Evolutionary conservation across 2,888 invertebrate genomes (phyloP), one percentile per base, ranked within the genome.

Genomic region (Clunio marinus): DNA sequence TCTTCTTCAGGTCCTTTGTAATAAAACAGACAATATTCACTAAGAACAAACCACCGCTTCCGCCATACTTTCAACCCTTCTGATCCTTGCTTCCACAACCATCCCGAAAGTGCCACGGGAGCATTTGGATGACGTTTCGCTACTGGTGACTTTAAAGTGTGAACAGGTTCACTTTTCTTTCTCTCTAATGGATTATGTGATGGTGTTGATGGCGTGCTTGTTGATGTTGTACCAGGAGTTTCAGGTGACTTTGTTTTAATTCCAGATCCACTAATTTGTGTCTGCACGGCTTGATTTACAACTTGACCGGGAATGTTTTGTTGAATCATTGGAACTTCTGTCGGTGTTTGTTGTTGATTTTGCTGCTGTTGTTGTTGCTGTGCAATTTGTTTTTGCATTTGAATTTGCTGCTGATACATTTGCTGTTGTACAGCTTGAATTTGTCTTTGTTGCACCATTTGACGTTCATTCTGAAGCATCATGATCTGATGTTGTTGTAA

Each of bases 41-140:
- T 91, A 69, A 96, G 82, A 45, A 96, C 95, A 80, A 93, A 95
- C 95, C 95, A 96, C 70, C 95, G 84, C 76, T 91, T 93, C 76
- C 94, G 89, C 95, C 96, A 96, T 46, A 93, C 86, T 84, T 93
- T 95, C 2, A 96, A 81, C 5, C 94, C 94, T 75, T 93, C 93
- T 35, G 93, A 93, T 66, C 95, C 95, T 81, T 95, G 93, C 76
- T 95, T 94, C 78, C 93, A 89, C 60, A 96, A 81, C 88, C 95
- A 93, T 20, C 95, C 95, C 72, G 91, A 87, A 74, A 92, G 84
- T 0, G 92, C 86, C 7, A 95, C 93, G 5, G 91, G 89, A 1
- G 93, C 90, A 51, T 91, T 86, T n/a, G 87, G 83, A 69, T 89
- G 88, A 70, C 95, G 83, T 77, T 93, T 91, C 3, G 93, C 92